Percentiles rank a stretch among this genome's conserved stretches.
Evolutionary conservation across 2,113 vertebrate species (phyloP).

Genomic region (Planiliza haematocheilus): DNA sequence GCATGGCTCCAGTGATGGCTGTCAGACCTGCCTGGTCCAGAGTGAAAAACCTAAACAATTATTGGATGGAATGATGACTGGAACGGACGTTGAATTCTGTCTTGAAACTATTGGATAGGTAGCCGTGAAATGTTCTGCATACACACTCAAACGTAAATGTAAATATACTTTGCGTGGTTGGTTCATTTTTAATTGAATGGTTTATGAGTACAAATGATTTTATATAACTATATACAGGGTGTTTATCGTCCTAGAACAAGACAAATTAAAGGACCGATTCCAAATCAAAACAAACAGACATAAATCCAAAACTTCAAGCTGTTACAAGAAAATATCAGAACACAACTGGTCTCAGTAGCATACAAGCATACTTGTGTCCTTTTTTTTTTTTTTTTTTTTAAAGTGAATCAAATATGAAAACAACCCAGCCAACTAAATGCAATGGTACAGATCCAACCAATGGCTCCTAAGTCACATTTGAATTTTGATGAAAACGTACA

Average conservation of each 20-base stretch:
- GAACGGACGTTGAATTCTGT: neutral
- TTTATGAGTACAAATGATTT: no score
- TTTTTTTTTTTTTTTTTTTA: no score
- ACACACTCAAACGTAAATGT: neutral
- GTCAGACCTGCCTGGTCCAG: neutral
- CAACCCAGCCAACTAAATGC: neutral
- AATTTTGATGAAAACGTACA: conserved; percentile 56
- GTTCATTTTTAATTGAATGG: no score
- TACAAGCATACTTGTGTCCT: neutral
- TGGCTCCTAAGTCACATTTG: conserved; percentile 33
- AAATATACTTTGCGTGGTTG: no score
- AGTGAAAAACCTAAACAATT: neutral
- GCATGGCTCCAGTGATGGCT: neutral
- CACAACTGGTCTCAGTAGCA: neutral
- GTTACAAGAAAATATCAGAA: conserved; percentile 15
- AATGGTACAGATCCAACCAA: neutral
- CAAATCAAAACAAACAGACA: no score
- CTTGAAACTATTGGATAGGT: neutral
- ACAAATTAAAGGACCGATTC: no score
- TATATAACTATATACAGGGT: no score
- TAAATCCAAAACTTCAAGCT: neutral
- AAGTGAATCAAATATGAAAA: conserved; percentile 5
- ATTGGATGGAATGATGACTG: neutral
- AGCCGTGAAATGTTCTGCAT: neutral
- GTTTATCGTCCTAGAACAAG: no score